These are phyloP conservation scores for Cheirogaleus medius DNA, from an alignment of 2,113 vertebrate genomes.

Conservation along the genomic window DNA sequence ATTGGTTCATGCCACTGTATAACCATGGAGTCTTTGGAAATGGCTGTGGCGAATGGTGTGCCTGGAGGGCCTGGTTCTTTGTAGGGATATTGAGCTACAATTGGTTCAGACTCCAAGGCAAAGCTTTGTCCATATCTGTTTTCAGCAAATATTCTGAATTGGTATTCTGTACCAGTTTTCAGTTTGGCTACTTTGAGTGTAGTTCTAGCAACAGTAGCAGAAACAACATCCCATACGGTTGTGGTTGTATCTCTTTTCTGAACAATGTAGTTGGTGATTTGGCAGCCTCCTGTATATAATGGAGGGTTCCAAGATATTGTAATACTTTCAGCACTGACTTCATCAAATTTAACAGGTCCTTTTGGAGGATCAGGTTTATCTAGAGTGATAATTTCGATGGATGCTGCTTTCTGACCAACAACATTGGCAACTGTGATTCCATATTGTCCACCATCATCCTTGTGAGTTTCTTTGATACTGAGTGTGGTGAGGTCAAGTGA, in stretches of 20 bases:
- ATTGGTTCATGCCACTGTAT: slow-evolving; percentile 98
- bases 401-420: slow-evolving; percentile 92
- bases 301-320: slow-evolving; percentile 96
- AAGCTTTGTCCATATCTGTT: slow-evolving; percentile 97
- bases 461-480: slow-evolving; percentile 94
- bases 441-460: slow-evolving; percentile 95
- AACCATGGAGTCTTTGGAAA: slow-evolving; percentile 94
- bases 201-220: slow-evolving; percentile 93
- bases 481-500: slow-evolving; percentile 88
- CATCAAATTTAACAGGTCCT: slow-evolving; percentile 96
- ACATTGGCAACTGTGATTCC: slow-evolving; percentile 92
- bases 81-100: slow-evolving; percentile 97
- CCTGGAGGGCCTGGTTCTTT: slow-evolving; percentile 98
- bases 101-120: slow-evolving; percentile 91
- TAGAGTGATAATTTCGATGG: slow-evolving; percentile 94
- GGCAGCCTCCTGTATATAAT: slow-evolving; percentile 93
- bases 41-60: slow-evolving; percentile 92
- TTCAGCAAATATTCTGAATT: slow-evolving; percentile 98
- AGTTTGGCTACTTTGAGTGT: slow-evolving; percentile 93
- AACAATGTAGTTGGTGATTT: slow-evolving; percentile 97
- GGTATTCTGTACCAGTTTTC: slow-evolving; percentile 97
- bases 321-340: slow-evolving; percentile 95
- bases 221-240: slow-evolving; percentile 94
- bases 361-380: slow-evolving; percentile 96
- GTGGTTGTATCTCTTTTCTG: slow-evolving; percentile 97